A percentile compares a stretch with the other conserved stretches of the same genome.
phyloP scores from a whole-genome alignment of 1,140 invertebrate genomes.

The Rhopalosiphum maidis region DNA sequence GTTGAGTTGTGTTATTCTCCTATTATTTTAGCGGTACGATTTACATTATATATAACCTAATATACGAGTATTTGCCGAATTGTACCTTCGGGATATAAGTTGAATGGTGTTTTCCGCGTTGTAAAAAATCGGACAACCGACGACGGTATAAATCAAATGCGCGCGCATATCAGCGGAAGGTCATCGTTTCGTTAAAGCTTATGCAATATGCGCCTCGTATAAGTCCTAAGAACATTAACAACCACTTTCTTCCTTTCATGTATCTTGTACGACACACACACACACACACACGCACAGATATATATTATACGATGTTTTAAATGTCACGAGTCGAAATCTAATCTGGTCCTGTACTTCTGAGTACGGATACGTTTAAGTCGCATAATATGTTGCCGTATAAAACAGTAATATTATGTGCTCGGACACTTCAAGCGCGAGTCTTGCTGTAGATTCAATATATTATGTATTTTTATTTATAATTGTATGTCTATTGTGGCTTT shows the following conservation, averaged over 20 bases:
- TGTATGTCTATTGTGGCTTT: background rate
- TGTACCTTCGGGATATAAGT: constrained; percentile 19
- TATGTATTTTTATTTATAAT: background rate
- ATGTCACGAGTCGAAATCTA: constrained; percentile 51
- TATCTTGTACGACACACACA: background rate
- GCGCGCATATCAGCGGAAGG: constrained; percentile 3
- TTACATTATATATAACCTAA: background rate
- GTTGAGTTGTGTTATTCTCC: background rate
- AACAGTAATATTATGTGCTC: background rate
- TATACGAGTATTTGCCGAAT: background rate
- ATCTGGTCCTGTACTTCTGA: background rate
- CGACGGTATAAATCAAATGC: constrained; percentile 27
- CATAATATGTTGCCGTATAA: background rate
- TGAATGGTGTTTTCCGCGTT: background rate
- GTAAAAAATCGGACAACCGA: background rate
- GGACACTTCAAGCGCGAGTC: background rate
- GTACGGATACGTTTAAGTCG: background rate
- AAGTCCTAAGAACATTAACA: background rate
- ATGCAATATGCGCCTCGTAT: constrained; percentile 26
- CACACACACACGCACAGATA: background rate
- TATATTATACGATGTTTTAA: background rate
- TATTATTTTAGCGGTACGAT: background rate
- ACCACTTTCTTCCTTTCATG: constrained; percentile 35
- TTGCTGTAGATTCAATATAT: background rate
- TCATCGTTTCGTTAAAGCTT: constrained; percentile 32